These are phyloP conservation scores for Myioborus miniatus DNA, from an alignment of 2,797 vertebrate genomes.

Conservation along the genomic window DNA sequence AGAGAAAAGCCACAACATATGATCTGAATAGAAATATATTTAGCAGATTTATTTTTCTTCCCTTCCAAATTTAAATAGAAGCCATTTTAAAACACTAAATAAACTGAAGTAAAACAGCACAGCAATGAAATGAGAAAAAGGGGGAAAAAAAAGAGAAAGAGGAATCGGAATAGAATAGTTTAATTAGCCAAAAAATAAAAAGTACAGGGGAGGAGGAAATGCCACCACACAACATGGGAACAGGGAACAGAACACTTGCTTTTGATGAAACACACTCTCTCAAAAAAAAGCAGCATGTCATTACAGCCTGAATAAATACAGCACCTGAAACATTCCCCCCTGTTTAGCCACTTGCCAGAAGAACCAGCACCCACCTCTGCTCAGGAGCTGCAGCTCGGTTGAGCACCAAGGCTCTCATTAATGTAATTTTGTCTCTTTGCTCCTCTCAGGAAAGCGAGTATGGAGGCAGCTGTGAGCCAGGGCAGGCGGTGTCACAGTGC, in stretches of 20 bases:
- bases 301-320: constrained; percentile 27
- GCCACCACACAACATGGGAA: background rate
- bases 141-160: background rate
- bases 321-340: background rate
- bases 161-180: background rate
- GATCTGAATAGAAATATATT: constrained; percentile 58
- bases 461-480: background rate
- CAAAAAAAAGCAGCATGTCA: constrained; percentile 28
- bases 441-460: background rate
- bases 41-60: constrained; percentile 49
- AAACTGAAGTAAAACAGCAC: background rate
- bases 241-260: background rate
- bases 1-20: constrained; percentile 51
- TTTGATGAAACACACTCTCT: background rate
- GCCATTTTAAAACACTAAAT: constrained; percentile 33
- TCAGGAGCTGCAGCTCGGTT: background rate
- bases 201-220: background rate
- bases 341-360: constrained; percentile 12
- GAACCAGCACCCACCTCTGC: background rate
- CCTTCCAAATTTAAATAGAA: constrained; percentile 56
- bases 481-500: background rate
- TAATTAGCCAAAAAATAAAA: constrained; percentile 21
- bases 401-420: background rate
- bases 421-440: background rate
- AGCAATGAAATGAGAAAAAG: background rate